Evolutionary conservation across 2,797 vertebrate species (phyloP).

Genomic region (Anguilla obscura): DNA sequence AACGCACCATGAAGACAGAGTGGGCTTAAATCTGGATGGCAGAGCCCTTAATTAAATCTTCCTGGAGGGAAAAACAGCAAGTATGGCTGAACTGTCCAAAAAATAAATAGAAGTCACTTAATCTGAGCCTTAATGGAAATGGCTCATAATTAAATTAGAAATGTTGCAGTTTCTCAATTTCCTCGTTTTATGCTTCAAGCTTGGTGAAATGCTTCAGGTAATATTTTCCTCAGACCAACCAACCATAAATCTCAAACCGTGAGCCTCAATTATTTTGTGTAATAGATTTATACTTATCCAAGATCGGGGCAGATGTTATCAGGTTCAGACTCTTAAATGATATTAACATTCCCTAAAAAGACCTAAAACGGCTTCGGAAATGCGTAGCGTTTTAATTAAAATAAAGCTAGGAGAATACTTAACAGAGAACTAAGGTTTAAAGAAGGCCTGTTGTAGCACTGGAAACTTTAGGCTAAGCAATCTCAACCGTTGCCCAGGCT

Average conservation of each 20-base stretch:
- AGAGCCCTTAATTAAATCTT: conserved; percentile 38
- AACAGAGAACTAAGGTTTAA: not conserved
- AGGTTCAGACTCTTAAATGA: not conserved
- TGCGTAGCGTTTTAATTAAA: not conserved
- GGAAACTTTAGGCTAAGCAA: not conserved
- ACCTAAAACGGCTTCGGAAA: not conserved
- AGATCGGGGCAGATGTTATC: not conserved
- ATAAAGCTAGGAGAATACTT: not conserved
- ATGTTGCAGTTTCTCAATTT: not conserved
- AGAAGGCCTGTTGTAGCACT: not conserved
- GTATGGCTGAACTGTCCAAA: not conserved
- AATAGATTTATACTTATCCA: not conserved
- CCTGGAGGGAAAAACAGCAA: not conserved
- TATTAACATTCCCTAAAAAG: not conserved
- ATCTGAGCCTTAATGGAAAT: not conserved
- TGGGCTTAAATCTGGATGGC: conserved; percentile 25
- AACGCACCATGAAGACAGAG: conserved; percentile 42
- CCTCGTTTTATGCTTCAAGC: not conserved
- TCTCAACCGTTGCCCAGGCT: not conserved
- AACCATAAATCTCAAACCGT: not conserved
- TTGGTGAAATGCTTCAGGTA: not conserved
- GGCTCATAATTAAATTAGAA: not conserved
- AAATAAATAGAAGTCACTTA: not conserved
- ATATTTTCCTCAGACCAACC: not conserved
- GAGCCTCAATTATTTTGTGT: not conserved